phyloP scores from a whole-genome alignment of 2,888 invertebrate genomes.

The Phyllotreta cruciferae region DNA sequence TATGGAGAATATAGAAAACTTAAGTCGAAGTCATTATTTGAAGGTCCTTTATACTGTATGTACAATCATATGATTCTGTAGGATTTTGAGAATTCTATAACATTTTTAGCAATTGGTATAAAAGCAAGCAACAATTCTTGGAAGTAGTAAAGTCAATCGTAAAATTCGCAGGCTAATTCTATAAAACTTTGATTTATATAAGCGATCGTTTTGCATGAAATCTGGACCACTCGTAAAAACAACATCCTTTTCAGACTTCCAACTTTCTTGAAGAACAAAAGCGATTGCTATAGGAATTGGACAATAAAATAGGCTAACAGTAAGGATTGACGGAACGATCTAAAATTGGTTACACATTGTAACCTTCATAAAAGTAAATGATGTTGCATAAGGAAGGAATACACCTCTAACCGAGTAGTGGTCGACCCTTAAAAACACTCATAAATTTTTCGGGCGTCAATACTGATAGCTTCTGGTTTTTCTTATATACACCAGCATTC shows the following conservation, averaged over 20 bases:
- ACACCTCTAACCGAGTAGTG: slow-evolving; percentile 18
- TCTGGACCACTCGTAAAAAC: slow-evolving; percentile 2
- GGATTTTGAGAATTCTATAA: too few species aligned
- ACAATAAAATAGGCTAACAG: slow-evolving; percentile 22
- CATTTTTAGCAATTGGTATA: too few species aligned
- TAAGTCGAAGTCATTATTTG: too few species aligned
- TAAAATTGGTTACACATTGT: slow-evolving; percentile 12
- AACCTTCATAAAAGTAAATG: slow-evolving; percentile 22
- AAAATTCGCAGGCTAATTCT: too few species aligned
- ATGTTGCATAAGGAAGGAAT: slow-evolving; percentile 22
- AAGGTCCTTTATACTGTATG: too few species aligned
- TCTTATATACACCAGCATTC: slow-evolving; percentile 16
- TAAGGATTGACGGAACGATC: slow-evolving; percentile 17
- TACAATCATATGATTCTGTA: too few species aligned
- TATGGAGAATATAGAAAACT: too few species aligned
- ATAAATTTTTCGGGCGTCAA: slow-evolving; percentile 15
- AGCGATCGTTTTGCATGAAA: slow-evolving; percentile 4
- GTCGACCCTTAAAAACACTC: slow-evolving; percentile 20
- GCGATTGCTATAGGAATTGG: background rate
- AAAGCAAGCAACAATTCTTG: too few species aligned
- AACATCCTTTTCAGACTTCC: background rate
- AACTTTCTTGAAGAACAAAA: slow-evolving; percentile 6
- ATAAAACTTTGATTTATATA: background rate
- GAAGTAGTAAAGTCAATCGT: too few species aligned
- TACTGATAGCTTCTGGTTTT: slow-evolving; percentile 19